phyloP scores from a whole-genome alignment of 2,888 invertebrate species.

The Hybos culiciformis region DNA sequence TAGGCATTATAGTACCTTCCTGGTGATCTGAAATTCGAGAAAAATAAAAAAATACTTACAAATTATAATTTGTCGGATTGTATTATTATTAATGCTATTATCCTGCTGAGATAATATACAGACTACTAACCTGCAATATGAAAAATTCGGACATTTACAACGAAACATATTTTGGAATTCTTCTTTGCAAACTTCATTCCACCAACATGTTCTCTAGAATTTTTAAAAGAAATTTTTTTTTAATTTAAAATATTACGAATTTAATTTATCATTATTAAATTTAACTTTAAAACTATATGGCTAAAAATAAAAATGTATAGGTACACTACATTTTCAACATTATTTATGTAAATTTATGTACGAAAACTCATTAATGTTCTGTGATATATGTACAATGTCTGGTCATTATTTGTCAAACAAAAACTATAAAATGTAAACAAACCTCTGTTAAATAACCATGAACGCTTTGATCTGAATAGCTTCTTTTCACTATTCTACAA shows the following conservation, averaged over 20 bases:
- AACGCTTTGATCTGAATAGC: slow-evolving; percentile 68
- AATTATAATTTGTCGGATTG: background rate
- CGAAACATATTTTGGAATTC: slow-evolving; percentile 77
- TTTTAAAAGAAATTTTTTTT: slow-evolving; percentile 8
- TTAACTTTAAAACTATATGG: background rate
- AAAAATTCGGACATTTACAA: slow-evolving; percentile 80
- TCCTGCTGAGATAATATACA: background rate
- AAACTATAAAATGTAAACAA: slow-evolving; percentile 16
- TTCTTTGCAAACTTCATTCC: slow-evolving; percentile 87
- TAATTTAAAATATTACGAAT: background rate
- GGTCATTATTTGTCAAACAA: too few relatives aligned
- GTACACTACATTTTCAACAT: background rate
- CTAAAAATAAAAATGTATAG: background rate
- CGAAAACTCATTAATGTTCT: too few relatives aligned
- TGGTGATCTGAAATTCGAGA: slow-evolving; percentile 41
- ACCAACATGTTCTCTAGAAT: slow-evolving; percentile 77
- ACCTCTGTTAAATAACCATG: slow-evolving; percentile 75
- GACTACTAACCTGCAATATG: slow-evolving; percentile 51
- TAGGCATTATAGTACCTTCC: slow-evolving; percentile 82
- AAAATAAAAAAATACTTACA: background rate
- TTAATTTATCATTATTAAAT: background rate
- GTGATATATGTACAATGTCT: too few relatives aligned
- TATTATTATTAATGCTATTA: background rate
- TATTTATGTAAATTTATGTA: background rate
- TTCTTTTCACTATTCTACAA: slow-evolving; percentile 44